Base-by-base conservation (phyloP, 1,140 invertebrate species). In the Diachasmimorpha longicaudata region DNA sequence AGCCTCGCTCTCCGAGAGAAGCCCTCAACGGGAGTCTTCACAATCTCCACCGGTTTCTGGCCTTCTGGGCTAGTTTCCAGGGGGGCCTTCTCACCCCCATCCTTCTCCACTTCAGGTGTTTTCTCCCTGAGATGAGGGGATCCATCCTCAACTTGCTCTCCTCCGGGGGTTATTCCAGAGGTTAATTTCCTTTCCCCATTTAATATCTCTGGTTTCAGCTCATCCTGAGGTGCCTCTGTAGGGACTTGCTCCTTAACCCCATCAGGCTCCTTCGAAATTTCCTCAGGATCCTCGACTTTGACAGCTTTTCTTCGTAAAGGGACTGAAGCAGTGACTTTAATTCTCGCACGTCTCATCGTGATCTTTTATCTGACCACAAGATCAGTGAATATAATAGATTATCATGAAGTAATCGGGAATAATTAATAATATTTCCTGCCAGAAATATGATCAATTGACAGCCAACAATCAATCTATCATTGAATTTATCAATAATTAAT, bases 281-380 rank as follows among this genome's bases (percentile, higher is more conserved):
- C 23, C n/a, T 63, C 63, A 4, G 10, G n/a, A 0, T 21, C 72
- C 5, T 6, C 14, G 23, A 42, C 37, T 66, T 37, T 66, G 9
- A 23, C 31, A 39, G 46, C 11, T 46, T 66, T 73, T 9, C 58
- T 8, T 44, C 55, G 39, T 14, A 44, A 3, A 37, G 70, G 72
- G 21, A 75, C 52, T 39, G 44, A 55, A 4, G 74, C 68, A 14
- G 67, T 66, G 13, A 63, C 68, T 70, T 52, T 75, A 5, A 75
- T 44, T 36, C 74, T 31, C 52, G 74, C 48, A 19, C 74, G 74
- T 42, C 48, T 39, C 74, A 75, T 75, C 14, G 9, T 52, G 9
- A 10, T 42, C 39, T 2, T 42, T 13, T 4, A 42, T 42, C 11
- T 10, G 39, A 42, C 6, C 31, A 31, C 31, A 31, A 31, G 6